Evolutionary conservation across 2,113 vertebrate species (phyloP), one percentile per base, ranked within the genome.

Genomic region (Dicentrarchus labrax): DNA sequence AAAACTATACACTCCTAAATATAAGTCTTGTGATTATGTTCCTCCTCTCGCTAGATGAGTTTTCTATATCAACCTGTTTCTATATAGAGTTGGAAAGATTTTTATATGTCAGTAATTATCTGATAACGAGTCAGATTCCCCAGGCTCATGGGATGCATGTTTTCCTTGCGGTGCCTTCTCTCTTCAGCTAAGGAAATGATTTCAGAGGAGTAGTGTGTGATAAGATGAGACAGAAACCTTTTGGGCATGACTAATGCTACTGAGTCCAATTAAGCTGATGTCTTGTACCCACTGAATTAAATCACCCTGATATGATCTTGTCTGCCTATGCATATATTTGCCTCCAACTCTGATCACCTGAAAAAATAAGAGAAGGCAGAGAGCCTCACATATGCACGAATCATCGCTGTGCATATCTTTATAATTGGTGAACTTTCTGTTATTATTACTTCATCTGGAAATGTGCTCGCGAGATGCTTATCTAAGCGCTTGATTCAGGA

Each of bases 231-330:
- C 78, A 78, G 86, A 90, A 86, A 89, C 88, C 89, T 92, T 90
- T 76, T 92, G 88, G 89, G 89, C 83, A 91, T 92, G 87, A 91
- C 86, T 88, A 87, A 90, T 89, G 90, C 82, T 85, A 82, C 80
- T 43, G 82, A 90, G 88, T 84, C 91, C 87, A 92, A 94, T 94
- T 94, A 95, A 86, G 83, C 74, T 90, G 89, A 92, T 90, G 81
- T 80, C 77, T 87, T 71, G 24, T 83, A 82, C 57, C 80, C 85
- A 78, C 73, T 87, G 87, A 93, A 91, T 92, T 82, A 89, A 91
- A 93, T 92, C 88, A 85, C 62, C 62, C 82, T 78, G 86, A 91
- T 91, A 78, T 92, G 83, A 91, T 93, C 88, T 90, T 75, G 83
- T 86, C 84, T 89, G 72, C 54, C 78, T 84, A 43, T 86, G 90